Conservation (phyloP, 2,888 invertebrate species). For the Bombylius major region DNA sequence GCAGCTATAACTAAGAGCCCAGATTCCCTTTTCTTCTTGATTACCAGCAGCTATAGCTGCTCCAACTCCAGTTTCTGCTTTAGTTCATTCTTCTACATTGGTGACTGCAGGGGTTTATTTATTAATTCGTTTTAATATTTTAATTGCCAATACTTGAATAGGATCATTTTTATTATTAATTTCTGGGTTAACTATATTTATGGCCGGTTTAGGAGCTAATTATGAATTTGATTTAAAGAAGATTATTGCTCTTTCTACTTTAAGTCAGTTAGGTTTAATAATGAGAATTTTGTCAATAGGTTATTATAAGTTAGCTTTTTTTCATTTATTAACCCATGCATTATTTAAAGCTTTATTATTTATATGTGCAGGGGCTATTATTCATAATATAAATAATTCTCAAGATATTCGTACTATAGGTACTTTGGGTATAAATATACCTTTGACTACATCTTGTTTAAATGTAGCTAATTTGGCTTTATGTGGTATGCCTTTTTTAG, state of each 20-base stretch:
- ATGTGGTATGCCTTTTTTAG: slow-evolving; percentile 51
- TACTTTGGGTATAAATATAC: slow-evolving; percentile 38
- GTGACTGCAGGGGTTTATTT: slow-evolving; percentile 66
- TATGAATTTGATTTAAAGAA: slow-evolving; percentile 61
- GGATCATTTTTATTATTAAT: slow-evolving; percentile 43
- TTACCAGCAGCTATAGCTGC: slow-evolving; percentile 64
- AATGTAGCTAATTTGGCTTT: slow-evolving; percentile 47
- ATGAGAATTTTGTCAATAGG: slow-evolving; percentile 49
- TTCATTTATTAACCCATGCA: slow-evolving; percentile 60
- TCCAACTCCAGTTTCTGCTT: slow-evolving; percentile 60
- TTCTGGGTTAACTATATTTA: slow-evolving; percentile 47
- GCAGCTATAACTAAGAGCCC: slow-evolving; percentile 63
- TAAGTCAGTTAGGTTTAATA: slow-evolving; percentile 64
- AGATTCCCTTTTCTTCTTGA: slow-evolving; percentile 68
- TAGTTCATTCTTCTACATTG: slow-evolving; percentile 67
- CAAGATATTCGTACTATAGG: slow-evolving; percentile 58
- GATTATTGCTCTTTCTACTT: slow-evolving; percentile 64
- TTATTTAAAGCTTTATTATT: slow-evolving; percentile 65
- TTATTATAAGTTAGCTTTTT: slow-evolving; percentile 46
- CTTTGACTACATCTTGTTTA: slow-evolving; percentile 39
- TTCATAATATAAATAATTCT: slow-evolving; percentile 48
- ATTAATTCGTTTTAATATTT: slow-evolving; percentile 52
- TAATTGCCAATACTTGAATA: slow-evolving; percentile 38
- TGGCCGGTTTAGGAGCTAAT: slow-evolving; percentile 46
- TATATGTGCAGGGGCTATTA: slow-evolving; percentile 56